Evolutionary conservation across 2,888 invertebrate species (phyloP).

Genomic region (Julus scanicus): DNA sequence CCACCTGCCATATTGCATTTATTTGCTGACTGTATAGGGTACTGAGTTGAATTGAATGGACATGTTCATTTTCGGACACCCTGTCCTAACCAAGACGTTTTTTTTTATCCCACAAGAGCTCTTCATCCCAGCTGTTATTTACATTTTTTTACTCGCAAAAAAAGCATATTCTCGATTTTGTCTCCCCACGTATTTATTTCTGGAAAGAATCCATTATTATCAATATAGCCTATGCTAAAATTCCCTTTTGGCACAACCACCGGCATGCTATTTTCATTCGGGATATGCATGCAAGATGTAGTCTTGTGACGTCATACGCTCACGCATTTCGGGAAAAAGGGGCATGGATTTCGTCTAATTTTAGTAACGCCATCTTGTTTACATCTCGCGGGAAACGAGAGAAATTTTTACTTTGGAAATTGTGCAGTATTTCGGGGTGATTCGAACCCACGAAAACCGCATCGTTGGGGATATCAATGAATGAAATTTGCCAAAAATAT

Average conservation of each 20-base stretch:
- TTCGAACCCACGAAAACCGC: constrained; percentile 20
- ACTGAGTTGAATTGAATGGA: too few relatives aligned
- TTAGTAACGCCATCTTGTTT: not conserved
- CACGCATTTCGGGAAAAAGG: constrained; percentile 18
- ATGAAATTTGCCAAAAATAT: not conserved
- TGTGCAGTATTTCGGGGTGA: not conserved
- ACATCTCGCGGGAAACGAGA: not conserved
- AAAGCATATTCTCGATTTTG: not conserved
- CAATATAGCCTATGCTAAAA: not conserved
- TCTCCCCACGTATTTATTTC: constrained; percentile 1
- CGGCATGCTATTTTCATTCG: not conserved
- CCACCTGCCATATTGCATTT: too few relatives aligned
- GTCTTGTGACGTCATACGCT: not conserved
- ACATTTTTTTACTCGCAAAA: not conserved
- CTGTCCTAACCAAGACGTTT: too few relatives aligned
- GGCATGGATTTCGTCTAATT: constrained; percentile 38
- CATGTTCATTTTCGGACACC: too few relatives aligned
- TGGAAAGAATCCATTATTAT: not conserved
- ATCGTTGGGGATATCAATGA: not conserved
- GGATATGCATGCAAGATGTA: constrained; percentile 4
- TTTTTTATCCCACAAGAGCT: too few relatives aligned
- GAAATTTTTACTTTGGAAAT: not conserved
- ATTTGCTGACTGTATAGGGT: too few relatives aligned
- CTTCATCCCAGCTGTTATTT: not conserved
- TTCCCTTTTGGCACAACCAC: not conserved